A percentile compares a stretch with the other conserved stretches of the same genome.
These are phyloP conservation scores for Platyrinchus mystaceus DNA, from an alignment of 2,797 vertebrate genomes.

Conservation along the genomic window DNA sequence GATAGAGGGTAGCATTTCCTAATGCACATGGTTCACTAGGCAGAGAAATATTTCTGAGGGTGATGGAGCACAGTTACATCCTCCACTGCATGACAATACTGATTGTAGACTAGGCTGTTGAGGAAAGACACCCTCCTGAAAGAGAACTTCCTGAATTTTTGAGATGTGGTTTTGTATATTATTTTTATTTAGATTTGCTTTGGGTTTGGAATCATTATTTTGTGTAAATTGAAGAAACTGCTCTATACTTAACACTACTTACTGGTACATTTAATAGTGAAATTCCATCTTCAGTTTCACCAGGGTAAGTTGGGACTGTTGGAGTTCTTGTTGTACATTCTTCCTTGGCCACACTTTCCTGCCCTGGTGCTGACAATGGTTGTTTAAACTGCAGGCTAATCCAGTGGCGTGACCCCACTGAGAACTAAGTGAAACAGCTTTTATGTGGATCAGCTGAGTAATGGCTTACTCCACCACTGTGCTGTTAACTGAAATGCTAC, in stretches of 20 bases:
- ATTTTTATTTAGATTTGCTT: neutral
- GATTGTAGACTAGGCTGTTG: neutral
- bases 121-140: neutral
- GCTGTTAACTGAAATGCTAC: neutral
- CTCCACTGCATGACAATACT: neutral
- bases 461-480: neutral
- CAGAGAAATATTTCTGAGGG: neutral
- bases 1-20: conserved; percentile 57
- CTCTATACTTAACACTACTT: neutral
- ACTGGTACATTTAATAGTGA: neutral
- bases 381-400: neutral
- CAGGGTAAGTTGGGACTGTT: neutral
- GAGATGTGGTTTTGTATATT: neutral
- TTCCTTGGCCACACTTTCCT: neutral
- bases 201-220: neutral
- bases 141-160: neutral
- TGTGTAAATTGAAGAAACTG: neutral
- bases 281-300: neutral
- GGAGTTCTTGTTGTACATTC: neutral
- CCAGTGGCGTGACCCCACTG: neutral
- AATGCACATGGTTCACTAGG: neutral
- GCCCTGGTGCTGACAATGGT: neutral
- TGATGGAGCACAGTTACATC: neutral
- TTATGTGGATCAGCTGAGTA: neutral
- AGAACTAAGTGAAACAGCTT: neutral